Percentiles rank a stretch among this genome's conserved stretches.
Evolutionary conservation across 2,113 vertebrate genomes (phyloP).

Genomic region (Eulacestoma nigropectus): DNA sequence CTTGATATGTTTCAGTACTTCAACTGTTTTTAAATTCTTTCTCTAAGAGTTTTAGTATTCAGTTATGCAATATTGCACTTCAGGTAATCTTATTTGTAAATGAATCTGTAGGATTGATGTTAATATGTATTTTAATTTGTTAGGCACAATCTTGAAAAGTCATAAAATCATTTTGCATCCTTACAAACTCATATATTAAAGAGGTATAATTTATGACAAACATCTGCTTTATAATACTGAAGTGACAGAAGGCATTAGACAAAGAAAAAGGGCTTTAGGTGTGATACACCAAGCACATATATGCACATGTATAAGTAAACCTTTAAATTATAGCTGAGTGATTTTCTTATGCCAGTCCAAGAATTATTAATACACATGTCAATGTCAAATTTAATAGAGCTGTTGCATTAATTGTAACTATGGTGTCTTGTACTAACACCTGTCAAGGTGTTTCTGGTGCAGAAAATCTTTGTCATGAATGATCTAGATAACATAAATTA

Average conservation of each 20-base stretch:
- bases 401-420: conserved; percentile 38
- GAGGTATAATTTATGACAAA: conserved; percentile 67
- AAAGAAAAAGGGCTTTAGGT: conserved; percentile 57
- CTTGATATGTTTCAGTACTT: neutral
- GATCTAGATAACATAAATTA: conserved; percentile 30
- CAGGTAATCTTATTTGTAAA: conserved; percentile 63
- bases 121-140: conserved; percentile 55
- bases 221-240: conserved; percentile 64
- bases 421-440: conserved; percentile 27
- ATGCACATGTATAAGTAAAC: conserved; percentile 65
- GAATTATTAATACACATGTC: conserved; percentile 60
- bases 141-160: conserved; percentile 55
- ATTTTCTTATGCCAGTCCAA: conserved; percentile 58
- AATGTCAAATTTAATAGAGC: conserved; percentile 58
- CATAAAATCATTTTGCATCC: conserved; percentile 55
- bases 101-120: conserved; percentile 44
- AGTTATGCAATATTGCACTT: conserved; percentile 18
- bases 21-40: neutral
- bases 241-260: conserved; percentile 57
- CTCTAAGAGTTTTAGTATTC: neutral
- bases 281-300: conserved; percentile 21
- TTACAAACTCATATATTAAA: conserved; percentile 53
- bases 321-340: conserved; percentile 52
- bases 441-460: conserved; percentile 54
- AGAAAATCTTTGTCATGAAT: conserved; percentile 55